Percentiles rank a stretch among this genome's conserved stretches.
Evolutionary conservation across 1,140 invertebrate species (phyloP).

Genomic region (Parasteatoda tepidariorum): DNA sequence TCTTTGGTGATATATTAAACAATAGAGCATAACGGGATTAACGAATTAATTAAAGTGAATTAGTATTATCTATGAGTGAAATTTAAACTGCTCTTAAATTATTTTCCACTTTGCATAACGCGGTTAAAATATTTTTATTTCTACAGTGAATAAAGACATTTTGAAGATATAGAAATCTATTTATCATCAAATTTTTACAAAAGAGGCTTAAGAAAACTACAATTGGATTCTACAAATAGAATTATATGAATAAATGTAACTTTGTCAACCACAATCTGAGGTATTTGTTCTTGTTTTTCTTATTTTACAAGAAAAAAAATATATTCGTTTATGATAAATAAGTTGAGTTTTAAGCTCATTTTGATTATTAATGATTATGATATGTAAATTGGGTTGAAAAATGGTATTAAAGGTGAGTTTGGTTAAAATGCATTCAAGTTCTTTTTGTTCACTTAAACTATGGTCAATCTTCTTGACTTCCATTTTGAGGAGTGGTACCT

Average conservation of each 20-base stretch:
- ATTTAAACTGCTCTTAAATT: background rate
- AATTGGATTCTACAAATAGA: background rate
- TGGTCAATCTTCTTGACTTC: conserved; percentile 50
- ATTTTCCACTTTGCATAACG: background rate
- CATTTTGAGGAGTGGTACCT: conserved; percentile 46
- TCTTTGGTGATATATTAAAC: too few relatives aligned
- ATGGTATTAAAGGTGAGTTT: background rate
- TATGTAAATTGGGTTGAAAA: background rate
- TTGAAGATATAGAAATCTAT: background rate
- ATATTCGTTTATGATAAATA: conserved; percentile 22
- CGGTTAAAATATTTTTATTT: background rate
- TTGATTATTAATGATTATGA: conserved; percentile 12
- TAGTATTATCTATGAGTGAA: background rate
- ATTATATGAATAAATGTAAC: background rate
- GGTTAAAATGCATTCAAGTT: conserved; percentile 2
- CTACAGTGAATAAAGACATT: background rate
- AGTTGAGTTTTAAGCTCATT: conserved; percentile 49
- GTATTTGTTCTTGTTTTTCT: conserved; percentile 22
- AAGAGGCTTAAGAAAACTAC: conserved; percentile 44
- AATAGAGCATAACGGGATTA: too few relatives aligned
- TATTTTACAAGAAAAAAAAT: background rate
- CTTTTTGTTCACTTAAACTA: background rate
- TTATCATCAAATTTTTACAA: conserved; percentile 43
- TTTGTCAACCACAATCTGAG: background rate
- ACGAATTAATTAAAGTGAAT: background rate